Evolutionary conservation across 2,888 invertebrate species (phyloP).

Genomic region (Celastrina argiolus): DNA sequence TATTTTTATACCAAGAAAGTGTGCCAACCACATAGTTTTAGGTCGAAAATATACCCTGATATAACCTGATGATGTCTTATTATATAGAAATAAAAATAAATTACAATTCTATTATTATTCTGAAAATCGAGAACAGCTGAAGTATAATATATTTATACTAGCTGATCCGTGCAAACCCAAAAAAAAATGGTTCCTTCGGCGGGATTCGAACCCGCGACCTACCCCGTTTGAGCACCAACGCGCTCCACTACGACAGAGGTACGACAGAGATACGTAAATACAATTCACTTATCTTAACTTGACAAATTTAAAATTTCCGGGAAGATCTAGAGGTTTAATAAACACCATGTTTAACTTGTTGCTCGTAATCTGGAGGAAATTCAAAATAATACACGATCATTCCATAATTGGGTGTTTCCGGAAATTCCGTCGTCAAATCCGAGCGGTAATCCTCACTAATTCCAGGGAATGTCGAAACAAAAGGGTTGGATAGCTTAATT

Average conservation of each 20-base stretch:
- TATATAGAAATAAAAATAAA: too few relatives aligned
- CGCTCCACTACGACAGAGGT: too few relatives aligned
- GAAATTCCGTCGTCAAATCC: slow-evolving; percentile 37
- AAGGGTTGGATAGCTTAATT: slow-evolving; percentile 70
- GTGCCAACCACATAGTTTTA: background rate
- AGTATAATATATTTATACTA: too few relatives aligned
- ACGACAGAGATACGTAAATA: too few relatives aligned
- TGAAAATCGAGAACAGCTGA: too few relatives aligned
- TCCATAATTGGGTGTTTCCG: slow-evolving; percentile 40
- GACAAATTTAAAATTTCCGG: background rate
- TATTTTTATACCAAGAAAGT: background rate
- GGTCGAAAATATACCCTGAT: background rate
- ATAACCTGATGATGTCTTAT: too few relatives aligned
- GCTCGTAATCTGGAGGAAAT: background rate
- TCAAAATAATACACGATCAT: background rate
- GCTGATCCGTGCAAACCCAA: too few relatives aligned
- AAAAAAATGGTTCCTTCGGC: too few relatives aligned
- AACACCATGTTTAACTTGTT: background rate
- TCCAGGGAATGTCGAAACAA: slow-evolving; percentile 59
- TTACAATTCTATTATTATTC: too few relatives aligned
- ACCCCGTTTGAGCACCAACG: too few relatives aligned
- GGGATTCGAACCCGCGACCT: too few relatives aligned
- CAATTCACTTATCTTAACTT: too few relatives aligned
- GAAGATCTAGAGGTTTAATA: background rate
- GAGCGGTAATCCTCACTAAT: slow-evolving; percentile 51